Evolutionary conservation across 2,797 vertebrate genomes (phyloP).

Genomic region (Oryzias sinensis): DNA sequence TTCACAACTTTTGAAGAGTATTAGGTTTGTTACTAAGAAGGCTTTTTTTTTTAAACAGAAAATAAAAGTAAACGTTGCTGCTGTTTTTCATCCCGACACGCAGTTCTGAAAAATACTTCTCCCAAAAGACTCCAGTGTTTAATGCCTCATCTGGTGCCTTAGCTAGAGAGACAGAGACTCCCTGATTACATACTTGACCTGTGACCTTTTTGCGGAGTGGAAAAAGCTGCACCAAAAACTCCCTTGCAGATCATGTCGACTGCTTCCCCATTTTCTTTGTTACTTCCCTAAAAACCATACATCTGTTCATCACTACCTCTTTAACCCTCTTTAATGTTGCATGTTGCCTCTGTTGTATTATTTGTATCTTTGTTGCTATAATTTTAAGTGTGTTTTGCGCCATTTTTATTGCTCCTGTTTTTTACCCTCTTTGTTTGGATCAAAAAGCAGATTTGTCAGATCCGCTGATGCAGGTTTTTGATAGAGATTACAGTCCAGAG

Average conservation of each 20-base stretch:
- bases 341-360: no score
- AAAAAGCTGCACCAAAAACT: neutral
- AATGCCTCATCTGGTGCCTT: neutral
- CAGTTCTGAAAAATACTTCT: conserved; percentile 1
- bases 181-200: conserved; percentile 12
- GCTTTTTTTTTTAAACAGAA: no score
- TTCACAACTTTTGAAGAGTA: no score
- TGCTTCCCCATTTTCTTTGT: neutral
- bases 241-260: neutral
- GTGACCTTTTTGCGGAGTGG: neutral
- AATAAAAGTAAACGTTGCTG: no score
- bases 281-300: neutral
- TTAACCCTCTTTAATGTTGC: no score
- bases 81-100: conserved; percentile 70
- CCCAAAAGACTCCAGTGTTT: neutral
- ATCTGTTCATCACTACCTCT: no score
- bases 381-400: no score
- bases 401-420: no score
- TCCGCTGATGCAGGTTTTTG: neutral
- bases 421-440: no score
- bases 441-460: neutral
- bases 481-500: neutral
- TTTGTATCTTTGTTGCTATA: no score
- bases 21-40: no score
- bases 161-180: neutral